Evolutionary conservation across 2,113 vertebrate genomes (phyloP).

Genomic region (Pungitius pungitius): DNA sequence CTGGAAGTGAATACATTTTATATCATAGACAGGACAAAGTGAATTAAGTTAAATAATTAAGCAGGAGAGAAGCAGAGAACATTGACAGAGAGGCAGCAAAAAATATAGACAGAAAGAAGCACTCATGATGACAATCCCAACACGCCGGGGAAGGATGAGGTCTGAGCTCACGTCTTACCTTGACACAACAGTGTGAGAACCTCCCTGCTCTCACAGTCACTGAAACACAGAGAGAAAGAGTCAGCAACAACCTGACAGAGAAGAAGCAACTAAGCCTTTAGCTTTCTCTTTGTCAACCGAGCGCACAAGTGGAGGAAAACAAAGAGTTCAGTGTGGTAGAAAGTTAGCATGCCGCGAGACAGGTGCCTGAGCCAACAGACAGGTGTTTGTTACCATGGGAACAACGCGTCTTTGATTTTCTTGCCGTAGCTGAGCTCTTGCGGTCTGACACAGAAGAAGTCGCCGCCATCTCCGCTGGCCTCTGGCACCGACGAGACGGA

Average conservation of each 20-base stretch:
- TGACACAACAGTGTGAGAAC: slow-evolving; percentile 81
- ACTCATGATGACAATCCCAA: slow-evolving; percentile 3
- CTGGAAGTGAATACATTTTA: neutral
- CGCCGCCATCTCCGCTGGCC: slow-evolving; percentile 79
- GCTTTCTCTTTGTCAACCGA: neutral
- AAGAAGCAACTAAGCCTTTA: slow-evolving; percentile 1
- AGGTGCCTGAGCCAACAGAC: slow-evolving; percentile 10
- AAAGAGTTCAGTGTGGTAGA: slow-evolving; percentile 26
- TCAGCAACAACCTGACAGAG: slow-evolving; percentile 16
- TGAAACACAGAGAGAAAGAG: slow-evolving; percentile 66
- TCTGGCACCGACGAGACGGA: slow-evolving; percentile 77
- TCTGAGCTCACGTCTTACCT: slow-evolving; percentile 68
- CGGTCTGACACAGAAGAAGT: slow-evolving; percentile 88
- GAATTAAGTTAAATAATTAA: neutral
- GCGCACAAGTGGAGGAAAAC: neutral
- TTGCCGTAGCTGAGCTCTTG: slow-evolving; percentile 81
- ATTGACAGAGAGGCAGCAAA: neutral
- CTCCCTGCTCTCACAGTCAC: slow-evolving; percentile 81
- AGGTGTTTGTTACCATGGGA: slow-evolving; percentile 83
- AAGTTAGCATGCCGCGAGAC: slow-evolving; percentile 16
- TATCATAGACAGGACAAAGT: neutral
- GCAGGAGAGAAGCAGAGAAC: neutral
- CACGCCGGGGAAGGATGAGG: slow-evolving; percentile 8
- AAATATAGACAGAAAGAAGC: neutral
- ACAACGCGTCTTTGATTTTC: slow-evolving; percentile 86